Evolutionary conservation across 2,797 vertebrate species (phyloP).

Genomic region (Vultur gryphus): DNA sequence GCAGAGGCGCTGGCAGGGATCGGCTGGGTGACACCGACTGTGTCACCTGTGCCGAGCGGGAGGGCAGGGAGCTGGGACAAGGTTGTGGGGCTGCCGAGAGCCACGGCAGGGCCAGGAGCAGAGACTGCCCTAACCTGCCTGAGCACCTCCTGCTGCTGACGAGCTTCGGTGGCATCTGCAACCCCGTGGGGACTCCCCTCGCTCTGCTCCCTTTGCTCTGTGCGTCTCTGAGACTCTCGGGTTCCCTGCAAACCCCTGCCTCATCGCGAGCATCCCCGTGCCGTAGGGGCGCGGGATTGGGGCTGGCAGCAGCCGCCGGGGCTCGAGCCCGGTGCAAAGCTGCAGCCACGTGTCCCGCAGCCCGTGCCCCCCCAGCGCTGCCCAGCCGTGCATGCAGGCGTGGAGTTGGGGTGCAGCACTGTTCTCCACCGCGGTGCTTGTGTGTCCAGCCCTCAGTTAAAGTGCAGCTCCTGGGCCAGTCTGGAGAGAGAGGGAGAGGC

Average conservation of each 20-base stretch:
- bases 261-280: rapidly evolving
- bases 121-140: not conserved
- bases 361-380: rapidly evolving
- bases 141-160: not conserved
- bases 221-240: not conserved
- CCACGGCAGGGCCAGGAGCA: not conserved
- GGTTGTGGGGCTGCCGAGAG: not conserved
- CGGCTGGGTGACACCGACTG: rapidly evolving
- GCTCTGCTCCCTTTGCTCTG: not conserved
- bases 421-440: not conserved
- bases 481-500: not conserved
- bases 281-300: rapidly evolving
- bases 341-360: not conserved
- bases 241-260: not conserved
- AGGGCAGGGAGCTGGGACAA: not conserved
- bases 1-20: rapidly evolving
- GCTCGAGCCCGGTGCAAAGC: not conserved
- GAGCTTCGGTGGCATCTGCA: not conserved
- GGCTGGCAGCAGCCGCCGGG: not conserved
- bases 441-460: not conserved
- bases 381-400: rapidly evolving
- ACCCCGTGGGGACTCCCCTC: rapidly evolving
- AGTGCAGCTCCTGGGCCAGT: not conserved
- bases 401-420: not conserved
- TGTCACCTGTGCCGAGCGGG: not conserved